Conservation (phyloP, 2,888 invertebrate species). For the Aspidapion aeneum region DNA sequence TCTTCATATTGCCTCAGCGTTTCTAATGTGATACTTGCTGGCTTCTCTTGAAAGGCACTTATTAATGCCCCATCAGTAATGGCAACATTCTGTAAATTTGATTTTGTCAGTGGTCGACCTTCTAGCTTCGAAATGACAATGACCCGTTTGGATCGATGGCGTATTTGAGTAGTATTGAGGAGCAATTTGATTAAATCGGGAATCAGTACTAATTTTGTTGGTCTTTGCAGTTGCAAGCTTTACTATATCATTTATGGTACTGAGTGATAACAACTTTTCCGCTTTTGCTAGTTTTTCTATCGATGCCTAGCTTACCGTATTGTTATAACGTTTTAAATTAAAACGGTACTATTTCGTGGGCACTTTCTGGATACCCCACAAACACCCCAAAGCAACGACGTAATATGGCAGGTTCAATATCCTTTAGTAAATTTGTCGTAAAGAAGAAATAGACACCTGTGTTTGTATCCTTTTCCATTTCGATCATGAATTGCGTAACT, state of each 20-base stretch:
- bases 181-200: not conserved
- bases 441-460: slow-evolving; percentile 1
- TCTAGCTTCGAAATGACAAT: not conserved
- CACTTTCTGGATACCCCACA: slow-evolving; percentile 4
- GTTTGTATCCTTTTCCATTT: slow-evolving; percentile 7
- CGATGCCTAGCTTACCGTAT: not conserved
- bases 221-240: slow-evolving; percentile 2
- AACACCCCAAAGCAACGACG: slow-evolving; percentile 3
- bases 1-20: not conserved
- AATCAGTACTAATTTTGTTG: not conserved
- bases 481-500: slow-evolving; percentile 4
- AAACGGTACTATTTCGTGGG: not conserved
- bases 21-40: not conserved
- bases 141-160: not conserved
- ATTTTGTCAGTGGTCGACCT: not conserved
- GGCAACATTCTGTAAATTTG: not conserved
- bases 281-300: not conserved
- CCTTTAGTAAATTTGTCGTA: not conserved
- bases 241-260: slow-evolving; percentile 5
- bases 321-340: too few relatives aligned
- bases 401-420: slow-evolving; percentile 1
- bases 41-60: not conserved
- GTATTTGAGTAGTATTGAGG: not conserved
- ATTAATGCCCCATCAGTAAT: too few relatives aligned
- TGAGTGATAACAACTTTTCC: not conserved